These are phyloP conservation scores for Helleia helle DNA, from an alignment of 2,888 invertebrate species.

Conservation along the genomic window DNA sequence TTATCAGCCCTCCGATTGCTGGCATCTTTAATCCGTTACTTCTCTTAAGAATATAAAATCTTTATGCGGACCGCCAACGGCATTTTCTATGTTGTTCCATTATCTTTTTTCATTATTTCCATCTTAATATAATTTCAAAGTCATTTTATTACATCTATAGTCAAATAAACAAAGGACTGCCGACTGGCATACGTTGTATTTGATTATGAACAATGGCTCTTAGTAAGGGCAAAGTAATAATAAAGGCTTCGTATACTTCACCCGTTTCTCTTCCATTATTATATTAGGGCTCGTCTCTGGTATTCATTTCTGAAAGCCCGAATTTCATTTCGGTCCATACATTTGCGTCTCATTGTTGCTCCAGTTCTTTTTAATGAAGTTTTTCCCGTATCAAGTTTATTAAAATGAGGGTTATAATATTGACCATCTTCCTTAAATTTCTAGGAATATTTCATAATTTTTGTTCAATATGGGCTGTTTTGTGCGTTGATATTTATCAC, in stretches of 20 bases:
- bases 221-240: conserved; percentile 14
- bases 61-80: too few relatives aligned
- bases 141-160: background rate
- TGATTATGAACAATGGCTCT: conserved; percentile 15
- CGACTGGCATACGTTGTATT: conserved; percentile 13
- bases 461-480: too few relatives aligned
- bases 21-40: too few relatives aligned
- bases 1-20: too few relatives aligned
- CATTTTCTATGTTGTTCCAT: too few relatives aligned
- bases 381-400: background rate
- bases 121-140: background rate
- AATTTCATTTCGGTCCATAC: conserved; percentile 6
- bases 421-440: too few relatives aligned
- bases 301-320: conserved; percentile 5
- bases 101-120: background rate
- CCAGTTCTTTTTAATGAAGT: background rate
- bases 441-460: too few relatives aligned
- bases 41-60: too few relatives aligned
- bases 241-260: conserved; percentile 10
- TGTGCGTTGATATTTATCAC: too few relatives aligned
- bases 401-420: background rate
- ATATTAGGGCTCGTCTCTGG: conserved; percentile 8
- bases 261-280: conserved; percentile 6
- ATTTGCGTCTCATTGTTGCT: conserved; percentile 6
- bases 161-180: conserved; percentile 6